Evolutionary conservation across 2,113 vertebrate genomes (phyloP).

Genomic region (Lophotis ruficrista): DNA sequence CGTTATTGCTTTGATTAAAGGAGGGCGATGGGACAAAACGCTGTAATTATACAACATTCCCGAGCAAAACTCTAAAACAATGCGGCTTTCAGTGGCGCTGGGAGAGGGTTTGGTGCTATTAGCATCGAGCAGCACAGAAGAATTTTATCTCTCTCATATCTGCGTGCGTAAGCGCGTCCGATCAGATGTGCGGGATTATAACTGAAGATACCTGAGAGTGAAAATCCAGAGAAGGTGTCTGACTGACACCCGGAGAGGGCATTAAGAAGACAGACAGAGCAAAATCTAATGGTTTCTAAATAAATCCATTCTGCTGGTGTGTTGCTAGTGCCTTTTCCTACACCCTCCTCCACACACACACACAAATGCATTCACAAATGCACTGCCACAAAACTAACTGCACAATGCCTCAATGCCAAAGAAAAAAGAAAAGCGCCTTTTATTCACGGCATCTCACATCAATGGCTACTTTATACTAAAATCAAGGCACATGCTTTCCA

Average conservation of each 20-base stretch:
- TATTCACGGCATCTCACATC: constrained; percentile 26
- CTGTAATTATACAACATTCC: neutral
- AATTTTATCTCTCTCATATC: neutral
- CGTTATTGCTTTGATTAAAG: neutral
- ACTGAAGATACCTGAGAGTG: neutral
- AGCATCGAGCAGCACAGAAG: neutral
- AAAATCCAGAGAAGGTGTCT: neutral
- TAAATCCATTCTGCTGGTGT: neutral
- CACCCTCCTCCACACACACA: neutral
- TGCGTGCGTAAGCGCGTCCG: accelerated
- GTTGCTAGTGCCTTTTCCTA: neutral
- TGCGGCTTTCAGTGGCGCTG: neutral
- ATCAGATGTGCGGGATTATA: accelerated
- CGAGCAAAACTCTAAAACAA: neutral
- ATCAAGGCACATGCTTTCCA: constrained; percentile 55
- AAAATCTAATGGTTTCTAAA: neutral
- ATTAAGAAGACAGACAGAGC: neutral
- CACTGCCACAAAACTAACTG: constrained; percentile 10
- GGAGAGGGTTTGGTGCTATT: neutral
- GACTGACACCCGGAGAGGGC: neutral
- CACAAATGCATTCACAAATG: constrained; percentile 14
- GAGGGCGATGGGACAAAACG: neutral
- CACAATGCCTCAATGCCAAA: constrained; percentile 32
- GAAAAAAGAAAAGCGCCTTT: constrained; percentile 56
- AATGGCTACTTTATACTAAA: constrained; percentile 63